Evolutionary conservation across 2,888 invertebrate genomes (phyloP), one percentile per base, ranked within the genome.

Genomic region (Zaprionus obscuricornis): DNA sequence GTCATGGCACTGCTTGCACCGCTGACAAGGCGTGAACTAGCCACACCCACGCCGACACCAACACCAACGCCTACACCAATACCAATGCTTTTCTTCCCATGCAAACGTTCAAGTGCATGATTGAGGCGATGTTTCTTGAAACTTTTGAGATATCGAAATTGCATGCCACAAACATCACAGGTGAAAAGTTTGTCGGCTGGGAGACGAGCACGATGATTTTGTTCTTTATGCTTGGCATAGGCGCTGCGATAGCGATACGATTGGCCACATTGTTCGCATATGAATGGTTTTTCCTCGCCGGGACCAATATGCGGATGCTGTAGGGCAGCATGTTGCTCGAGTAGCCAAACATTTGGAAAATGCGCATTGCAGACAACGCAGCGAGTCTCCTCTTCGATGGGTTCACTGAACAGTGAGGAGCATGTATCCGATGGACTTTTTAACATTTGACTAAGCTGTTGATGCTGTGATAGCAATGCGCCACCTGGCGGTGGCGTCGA

Each of bases 91-190:
- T 92, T 92, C 81, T 94, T 94, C 3, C 95, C 94, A 86, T 96
- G 96, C 51, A 96, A 91, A 66, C 96, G 93, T 88, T 96, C 96
- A 26, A 96, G 89, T 0, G 96, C 96, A 89, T 97, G 96, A 86
- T 96, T 97, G 52, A 96, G 92, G 16, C 96, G 93, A 87, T 96
- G 96, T 89, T 97, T 96, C 89, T 96, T 96, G 90, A 97, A 96
- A 0, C 96, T 96, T 87, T 96, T 96, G 40, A 96, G 92, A 89
- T 96, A 96, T 69, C 96, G 92, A 50, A 96, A 97, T 89, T 96
- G 96, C 96, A 96, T 96, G 59, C 96, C 96, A 89, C 96, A 97
- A 1, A 96, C 96, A 87, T 96, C 96, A 88, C 96, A 97, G 13
- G 96, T 96, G 91, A 96, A 97, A 11, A 96, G 92, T 89, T 96